A percentile compares a stretch with the other conserved stretches of the same genome.
phyloP scores from a whole-genome alignment of 2,888 invertebrate genomes.

The Chrysodeixis includens region DNA sequence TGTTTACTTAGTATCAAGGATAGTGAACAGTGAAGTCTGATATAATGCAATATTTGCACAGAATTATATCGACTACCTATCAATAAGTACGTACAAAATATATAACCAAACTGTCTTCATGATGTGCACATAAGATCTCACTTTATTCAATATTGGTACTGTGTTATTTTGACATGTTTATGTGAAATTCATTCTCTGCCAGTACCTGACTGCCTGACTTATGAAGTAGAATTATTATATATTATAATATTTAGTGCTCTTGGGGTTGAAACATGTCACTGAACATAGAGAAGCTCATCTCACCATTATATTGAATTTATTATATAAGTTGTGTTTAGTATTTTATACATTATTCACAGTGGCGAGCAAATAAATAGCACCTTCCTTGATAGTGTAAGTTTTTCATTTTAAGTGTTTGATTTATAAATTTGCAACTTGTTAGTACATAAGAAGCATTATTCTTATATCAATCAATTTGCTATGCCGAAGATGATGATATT shows the following conservation, averaged over 20 bases:
- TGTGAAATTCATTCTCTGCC: conserved; percentile 28
- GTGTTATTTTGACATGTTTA: conserved; percentile 7
- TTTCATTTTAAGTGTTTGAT: conserved; percentile 32
- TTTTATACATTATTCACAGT: conserved; percentile 38
- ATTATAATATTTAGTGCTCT: conserved; percentile 36
- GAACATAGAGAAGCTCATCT: conserved; percentile 27
- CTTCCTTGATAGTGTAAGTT: conserved; percentile 51
- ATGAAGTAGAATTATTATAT: conserved; percentile 26
- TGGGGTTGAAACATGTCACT: conserved; percentile 31
- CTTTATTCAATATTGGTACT: conserved; percentile 24
- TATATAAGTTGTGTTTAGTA: conserved; percentile 54
- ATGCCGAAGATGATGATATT: conserved; percentile 47
- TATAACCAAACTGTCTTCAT: conserved; percentile 21
- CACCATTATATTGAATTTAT: conserved; percentile 40
- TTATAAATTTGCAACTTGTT: conserved; percentile 30
- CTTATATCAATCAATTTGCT: conserved; percentile 32
- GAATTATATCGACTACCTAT: conserved; percentile 27
- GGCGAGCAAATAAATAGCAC: conserved; percentile 49
- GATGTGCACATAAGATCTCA: conserved; percentile 21
- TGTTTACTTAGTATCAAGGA: conserved; percentile 21
- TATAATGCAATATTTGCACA: conserved; percentile 17
- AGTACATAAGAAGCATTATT: conserved; percentile 25
- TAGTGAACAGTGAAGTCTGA: conserved; percentile 35
- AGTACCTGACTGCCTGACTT: conserved; percentile 30
- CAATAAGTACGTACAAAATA: conserved; percentile 10